Base-by-base conservation (phyloP, 37 sponge, comb jelly and placozoan genomes). In the Haliclona indistincta region DNA sequence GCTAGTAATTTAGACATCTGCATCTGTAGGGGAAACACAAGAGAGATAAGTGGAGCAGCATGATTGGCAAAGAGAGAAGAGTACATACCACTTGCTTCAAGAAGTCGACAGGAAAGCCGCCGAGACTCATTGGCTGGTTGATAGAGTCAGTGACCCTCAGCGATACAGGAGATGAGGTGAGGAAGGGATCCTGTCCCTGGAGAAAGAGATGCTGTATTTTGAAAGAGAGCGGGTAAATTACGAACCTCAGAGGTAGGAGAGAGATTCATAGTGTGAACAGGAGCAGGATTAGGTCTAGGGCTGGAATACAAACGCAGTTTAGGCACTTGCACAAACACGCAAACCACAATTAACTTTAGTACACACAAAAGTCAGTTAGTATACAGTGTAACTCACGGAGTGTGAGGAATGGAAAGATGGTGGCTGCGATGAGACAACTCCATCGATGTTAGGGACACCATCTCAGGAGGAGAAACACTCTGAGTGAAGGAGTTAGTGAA, bases 61-160 rank as follows among this genome's bases (percentile, higher is more conserved):
- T 20, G 11, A 71, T 56, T 25, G 73, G 0, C 35, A 55, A 7
- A 26, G 54, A n/a, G 7, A 35, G 17, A 37, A 17, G 42, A 32
- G 42, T 53, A 70, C 85, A 54, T 43, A 86, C 86, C 80, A 86
- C 80, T 79, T 86, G 80, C 65, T 49, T 71, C 23, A 86, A 56
- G 23, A 86, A 73, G 43, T 73, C 58, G 13, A 77, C 66, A 28
- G 80, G 86, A 43, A 79, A 79, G 17, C 86, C 86, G 42, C 80
- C 86, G 19, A 86, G 54, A 53, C 71, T 63, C 8, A 68, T 68
- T 49, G 79, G 68, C 42, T 36, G 43, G 5, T 40, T 4, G 22
- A 32, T 7, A 66, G 10, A 36, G 29, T 13, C 40, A 6, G 40
- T 40, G 4, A 61, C 30, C 2, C n/a, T 26, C 0, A 40, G 70